A percentile compares a stretch with the other conserved stretches of the same genome.
Evolutionary conservation across 2,113 vertebrate species (phyloP).

Genomic region (Pygoscelis adeliae): DNA sequence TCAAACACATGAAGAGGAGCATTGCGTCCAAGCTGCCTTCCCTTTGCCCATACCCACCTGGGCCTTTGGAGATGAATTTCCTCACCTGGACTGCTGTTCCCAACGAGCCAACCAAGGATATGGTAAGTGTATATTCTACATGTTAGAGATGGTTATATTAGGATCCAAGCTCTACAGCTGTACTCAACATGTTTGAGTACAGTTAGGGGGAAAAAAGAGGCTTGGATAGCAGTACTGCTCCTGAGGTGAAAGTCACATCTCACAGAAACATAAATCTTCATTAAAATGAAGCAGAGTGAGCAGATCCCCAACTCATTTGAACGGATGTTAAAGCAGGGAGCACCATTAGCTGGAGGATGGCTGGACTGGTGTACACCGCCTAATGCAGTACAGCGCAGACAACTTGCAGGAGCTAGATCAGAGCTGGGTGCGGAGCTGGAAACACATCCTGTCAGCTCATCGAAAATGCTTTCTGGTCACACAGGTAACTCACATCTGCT

Average conservation of each 20-base stretch:
- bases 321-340: rapidly evolving
- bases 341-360: background rate
- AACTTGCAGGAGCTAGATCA: background rate
- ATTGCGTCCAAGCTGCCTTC: background rate
- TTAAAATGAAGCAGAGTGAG: background rate
- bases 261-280: background rate
- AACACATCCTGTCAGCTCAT: background rate
- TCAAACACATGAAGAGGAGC: background rate
- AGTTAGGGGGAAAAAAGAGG: no score
- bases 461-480: background rate
- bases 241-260: background rate
- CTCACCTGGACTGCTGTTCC: rapidly evolving
- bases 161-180: background rate
- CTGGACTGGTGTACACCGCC: background rate
- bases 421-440: background rate
- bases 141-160: background rate
- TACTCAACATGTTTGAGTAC: background rate
- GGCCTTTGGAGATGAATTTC: background rate
- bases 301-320: background rate
- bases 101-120: background rate
- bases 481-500: background rate
- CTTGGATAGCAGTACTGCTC: background rate
- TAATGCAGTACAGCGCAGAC: rapidly evolving
- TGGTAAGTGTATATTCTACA: background rate
- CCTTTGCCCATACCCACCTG: background rate